Conservation (phyloP, 2,113 vertebrate genomes). For the Festucalex cinctus region DNA sequence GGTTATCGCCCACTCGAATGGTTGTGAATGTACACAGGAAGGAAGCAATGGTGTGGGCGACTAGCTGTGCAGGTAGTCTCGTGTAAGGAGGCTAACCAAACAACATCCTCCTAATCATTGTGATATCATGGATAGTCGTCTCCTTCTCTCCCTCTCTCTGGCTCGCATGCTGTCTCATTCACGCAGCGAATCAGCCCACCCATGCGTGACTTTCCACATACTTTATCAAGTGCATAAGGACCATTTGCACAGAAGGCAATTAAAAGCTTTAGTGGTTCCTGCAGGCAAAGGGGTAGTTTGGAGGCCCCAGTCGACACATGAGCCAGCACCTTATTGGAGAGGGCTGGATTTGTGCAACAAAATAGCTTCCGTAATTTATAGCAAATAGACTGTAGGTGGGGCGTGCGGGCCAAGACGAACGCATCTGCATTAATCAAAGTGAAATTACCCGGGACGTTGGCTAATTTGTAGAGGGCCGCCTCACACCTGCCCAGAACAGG, state of each 20-base stretch:
- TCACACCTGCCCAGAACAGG: conserved; percentile 69
- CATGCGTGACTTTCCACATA: conserved; percentile 65
- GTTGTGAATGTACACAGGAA: conserved; percentile 58
- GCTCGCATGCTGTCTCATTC: conserved; percentile 35
- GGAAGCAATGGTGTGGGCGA: conserved; percentile 51
- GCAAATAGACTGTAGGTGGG: conserved; percentile 88
- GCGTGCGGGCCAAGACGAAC: conserved; percentile 71
- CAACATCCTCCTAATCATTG: conserved; percentile 41
- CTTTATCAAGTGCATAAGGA: conserved; percentile 78
- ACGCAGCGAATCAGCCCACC: conserved; percentile 40
- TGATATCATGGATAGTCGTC: conserved; percentile 46
- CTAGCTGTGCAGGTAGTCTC: conserved; percentile 54
- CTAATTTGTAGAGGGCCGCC: conserved; percentile 70
- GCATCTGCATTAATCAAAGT: conserved; percentile 83
- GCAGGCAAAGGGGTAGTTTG: conserved; percentile 94
- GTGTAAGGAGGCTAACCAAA: conserved; percentile 55
- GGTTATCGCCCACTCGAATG: conserved; percentile 68
- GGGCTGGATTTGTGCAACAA: conserved; percentile 81
- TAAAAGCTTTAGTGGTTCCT: conserved; percentile 99
- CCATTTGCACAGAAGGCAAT: conserved; percentile 99
- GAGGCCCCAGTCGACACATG: conserved; percentile 90
- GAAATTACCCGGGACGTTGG: conserved; percentile 71
- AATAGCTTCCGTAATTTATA: conserved; percentile 90
- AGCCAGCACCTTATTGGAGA: conserved; percentile 92
- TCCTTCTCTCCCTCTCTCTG: conserved; percentile 14